phyloP scores from a whole-genome alignment of 2,797 vertebrate genomes.

The Pipistrellus pipistrellus region DNA sequence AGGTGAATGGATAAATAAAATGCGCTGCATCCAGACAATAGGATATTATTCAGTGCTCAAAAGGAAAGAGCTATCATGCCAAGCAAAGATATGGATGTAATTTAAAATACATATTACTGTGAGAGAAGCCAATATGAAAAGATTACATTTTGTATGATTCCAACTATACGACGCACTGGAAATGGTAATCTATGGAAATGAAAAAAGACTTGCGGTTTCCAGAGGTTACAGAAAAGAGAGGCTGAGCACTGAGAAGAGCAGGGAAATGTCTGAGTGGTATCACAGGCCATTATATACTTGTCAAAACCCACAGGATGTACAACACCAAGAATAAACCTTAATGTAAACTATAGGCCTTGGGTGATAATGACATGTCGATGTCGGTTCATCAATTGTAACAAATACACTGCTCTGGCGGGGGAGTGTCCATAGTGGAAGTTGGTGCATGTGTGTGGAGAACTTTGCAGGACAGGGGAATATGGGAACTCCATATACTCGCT shows the following conservation, averaged over 20 bases:
- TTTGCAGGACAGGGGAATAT: not conserved
- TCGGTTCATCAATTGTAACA: not conserved
- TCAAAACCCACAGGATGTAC: not conserved
- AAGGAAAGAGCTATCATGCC: not conserved
- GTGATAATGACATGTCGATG: not conserved
- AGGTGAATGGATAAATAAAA: not conserved
- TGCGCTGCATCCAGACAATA: not conserved
- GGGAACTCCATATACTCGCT: not conserved
- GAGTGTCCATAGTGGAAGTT: too few relatives aligned
- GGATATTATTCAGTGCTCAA: not conserved
- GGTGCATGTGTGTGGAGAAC: not conserved
- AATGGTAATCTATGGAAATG: not conserved
- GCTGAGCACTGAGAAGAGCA: not conserved
- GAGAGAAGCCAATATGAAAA: not conserved
- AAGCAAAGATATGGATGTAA: not conserved
- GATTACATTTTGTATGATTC: not conserved
- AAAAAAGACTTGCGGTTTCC: not conserved
- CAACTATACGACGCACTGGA: not conserved
- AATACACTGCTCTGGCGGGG: fast-evolving
- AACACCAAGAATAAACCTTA: not conserved
- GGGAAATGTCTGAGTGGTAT: not conserved
- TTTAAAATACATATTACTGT: not conserved
- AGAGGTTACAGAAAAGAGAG: not conserved
- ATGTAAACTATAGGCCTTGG: not conserved
- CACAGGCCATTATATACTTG: not conserved